Evolutionary conservation across 2,888 invertebrate genomes (phyloP).

Genomic region (Apoderus coryli): DNA sequence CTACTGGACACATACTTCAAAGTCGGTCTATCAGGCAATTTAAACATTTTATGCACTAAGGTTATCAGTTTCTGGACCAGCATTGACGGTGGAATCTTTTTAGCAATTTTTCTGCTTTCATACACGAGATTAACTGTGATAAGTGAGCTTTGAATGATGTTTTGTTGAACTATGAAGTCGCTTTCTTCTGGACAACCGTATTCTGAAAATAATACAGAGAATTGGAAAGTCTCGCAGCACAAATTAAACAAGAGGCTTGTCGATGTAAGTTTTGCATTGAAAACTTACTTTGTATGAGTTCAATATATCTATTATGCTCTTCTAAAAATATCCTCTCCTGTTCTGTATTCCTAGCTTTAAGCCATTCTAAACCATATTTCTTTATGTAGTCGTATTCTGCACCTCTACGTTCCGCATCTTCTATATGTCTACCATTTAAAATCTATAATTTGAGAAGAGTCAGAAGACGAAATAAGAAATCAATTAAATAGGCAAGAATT

Average conservation of each 20-base stretch:
- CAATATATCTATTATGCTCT: conserved; percentile 62
- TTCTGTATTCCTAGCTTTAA: conserved; percentile 36
- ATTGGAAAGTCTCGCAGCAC: not conserved
- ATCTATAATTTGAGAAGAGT: conserved; percentile 37
- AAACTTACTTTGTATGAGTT: conserved; percentile 57
- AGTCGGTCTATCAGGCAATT: conserved; percentile 33
- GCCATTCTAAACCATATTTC: conserved; percentile 61
- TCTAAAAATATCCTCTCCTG: conserved; percentile 41
- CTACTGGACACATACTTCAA: conserved; percentile 41
- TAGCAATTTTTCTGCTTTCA: conserved; percentile 38
- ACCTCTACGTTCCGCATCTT: conserved; percentile 57
- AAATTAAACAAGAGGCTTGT: conserved; percentile 9
- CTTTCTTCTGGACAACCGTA: conserved; percentile 72
- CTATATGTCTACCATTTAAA: conserved; percentile 58
- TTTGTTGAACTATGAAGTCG: conserved; percentile 41
- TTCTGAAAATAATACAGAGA: conserved; percentile 38
- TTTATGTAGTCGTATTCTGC: conserved; percentile 89
- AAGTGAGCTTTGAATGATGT: conserved; percentile 53
- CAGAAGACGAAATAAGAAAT: too few species aligned
- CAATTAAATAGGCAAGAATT: too few species aligned
- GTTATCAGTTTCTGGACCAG: conserved; percentile 70
- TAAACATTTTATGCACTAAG: conserved; percentile 62
- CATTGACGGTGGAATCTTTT: conserved; percentile 65
- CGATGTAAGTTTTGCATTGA: conserved; percentile 9
- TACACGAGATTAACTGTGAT: conserved; percentile 44